Conservation (phyloP, 1,140 invertebrate genomes). For the Saxidomus purpurata region DNA sequence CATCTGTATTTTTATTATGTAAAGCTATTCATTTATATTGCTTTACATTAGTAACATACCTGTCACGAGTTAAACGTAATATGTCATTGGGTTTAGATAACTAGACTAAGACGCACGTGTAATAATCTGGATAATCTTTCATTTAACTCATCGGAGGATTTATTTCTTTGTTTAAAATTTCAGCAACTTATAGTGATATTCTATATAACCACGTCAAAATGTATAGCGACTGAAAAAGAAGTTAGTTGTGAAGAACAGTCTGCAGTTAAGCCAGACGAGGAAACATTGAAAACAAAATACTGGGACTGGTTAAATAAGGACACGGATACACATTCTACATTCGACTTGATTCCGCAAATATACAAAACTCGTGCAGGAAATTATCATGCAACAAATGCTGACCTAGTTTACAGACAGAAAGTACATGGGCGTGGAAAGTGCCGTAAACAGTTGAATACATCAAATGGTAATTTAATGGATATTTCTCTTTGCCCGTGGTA, state of each 20-base stretch:
- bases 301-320: neutral
- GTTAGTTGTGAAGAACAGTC: neutral
- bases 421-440: neutral
- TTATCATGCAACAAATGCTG: neutral
- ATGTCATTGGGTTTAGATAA: too few relatives aligned
- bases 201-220: neutral
- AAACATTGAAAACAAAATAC: neutral
- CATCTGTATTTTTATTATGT: too few relatives aligned
- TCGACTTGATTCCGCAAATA: neutral
- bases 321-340: neutral
- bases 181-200: neutral
- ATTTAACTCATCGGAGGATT: too few relatives aligned
- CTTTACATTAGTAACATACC: too few relatives aligned
- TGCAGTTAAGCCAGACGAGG: neutral
- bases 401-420: neutral
- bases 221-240: neutral
- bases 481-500: conserved; percentile 44
- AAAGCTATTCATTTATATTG: too few relatives aligned
- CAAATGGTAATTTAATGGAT: neutral
- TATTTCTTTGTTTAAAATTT: neutral
- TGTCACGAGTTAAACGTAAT: too few relatives aligned
- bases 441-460: neutral
- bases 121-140: too few relatives aligned
- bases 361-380: neutral
- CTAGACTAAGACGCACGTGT: too few relatives aligned